Base-by-base conservation (phyloP, 2,888 invertebrate genomes). In the Clivina fossor region DNA sequence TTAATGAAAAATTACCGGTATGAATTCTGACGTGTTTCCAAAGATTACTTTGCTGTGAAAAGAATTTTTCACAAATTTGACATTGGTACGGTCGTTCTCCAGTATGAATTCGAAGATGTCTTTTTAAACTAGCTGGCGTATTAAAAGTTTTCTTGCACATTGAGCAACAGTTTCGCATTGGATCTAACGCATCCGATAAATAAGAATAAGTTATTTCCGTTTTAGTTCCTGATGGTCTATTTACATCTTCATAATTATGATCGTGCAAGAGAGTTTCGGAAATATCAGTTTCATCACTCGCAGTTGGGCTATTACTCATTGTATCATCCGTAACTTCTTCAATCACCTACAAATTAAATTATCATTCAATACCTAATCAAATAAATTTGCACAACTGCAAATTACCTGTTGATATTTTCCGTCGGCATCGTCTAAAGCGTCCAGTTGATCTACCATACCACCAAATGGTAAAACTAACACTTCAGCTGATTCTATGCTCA, bases 41-140 rank as follows among this genome's bases (percentile, higher is more conserved):
- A 11, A 63, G 53, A 49, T 64, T 64, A 41, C 63, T 62, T 46
- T 62, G 62, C 33, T 64, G 63, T 1, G 63, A 60, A 47, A 64
- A 64, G 19, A 56, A 57, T 28, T 64, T 64, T 20, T 59, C 51
- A 46, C 63, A 64, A 19, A 62, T 46, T 49, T 61, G 55, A 55
- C 63, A 64, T 13, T 60, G 58, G 41, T 56, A 64, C 18, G 62
- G 61, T 38, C 63, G 57, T 40, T 60, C 57, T 8, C 63, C 63
- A 2, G 59, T 61, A 44, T 63, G 63, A 4, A 56, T 60, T 20
- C 60, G 49, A 38, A 63, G 35, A 57, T 63, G 63, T 8, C 59
- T 30, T 55, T 61, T 59, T 40, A 63, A 60, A 44, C 55, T 57
- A 4, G 54, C 60, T 11, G 58, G 57, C 7, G 58, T 58, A 32